Evolutionary conservation across 2,113 vertebrate genomes (phyloP), one percentile per base, ranked within the genome.

Genomic region (Siniperca knerii): DNA sequence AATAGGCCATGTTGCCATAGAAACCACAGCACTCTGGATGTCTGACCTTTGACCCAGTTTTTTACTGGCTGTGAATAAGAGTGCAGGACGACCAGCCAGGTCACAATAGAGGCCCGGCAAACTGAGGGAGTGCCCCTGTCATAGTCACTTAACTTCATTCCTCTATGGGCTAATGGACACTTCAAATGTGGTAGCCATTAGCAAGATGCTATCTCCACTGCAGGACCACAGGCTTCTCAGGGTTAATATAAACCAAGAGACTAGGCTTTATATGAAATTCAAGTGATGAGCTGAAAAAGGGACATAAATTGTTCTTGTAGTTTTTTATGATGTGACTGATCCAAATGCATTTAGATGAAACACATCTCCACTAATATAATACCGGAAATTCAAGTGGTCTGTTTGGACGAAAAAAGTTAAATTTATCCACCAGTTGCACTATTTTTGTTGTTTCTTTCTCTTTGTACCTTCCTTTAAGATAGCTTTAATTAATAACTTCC

Each of bases 21-120:
- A 84, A 94, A 96, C 94, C 87, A 33, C 86, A 90, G 95, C 92
- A 94, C 93, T 94, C 93, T 95, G 95, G 94, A 94, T 92, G 93
- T 94, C 92, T 95, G 95, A 96, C 95, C 96, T 96, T 95, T 96
- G 95, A 96, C 96, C 94, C 81, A 90, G 69, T 95, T 95, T 95
- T 93, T 93, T 90, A 82, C 91, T 46, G 83, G 89, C 90, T 92
- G 85, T 96, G 95, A 96, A 96, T 96, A 90, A 92, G 90, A 92
- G 92, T 90, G 92, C 89, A 75, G 91, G 91, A 83, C 76, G 84
- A 95, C 88, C 92, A 80, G 82, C 65, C 89, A n/a, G 92, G 94
- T 95, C 94, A 96, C 94, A 95, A 95, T 95, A 75, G 95, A 92
- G 69, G 89, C 92, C 93, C 83, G 42, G 92, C 87, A 81, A 94